Percentiles rank a stretch among this genome's conserved stretches.
Evolutionary conservation across 2,113 vertebrate genomes (phyloP).

Genomic region (Propithecus coquereli): DNA sequence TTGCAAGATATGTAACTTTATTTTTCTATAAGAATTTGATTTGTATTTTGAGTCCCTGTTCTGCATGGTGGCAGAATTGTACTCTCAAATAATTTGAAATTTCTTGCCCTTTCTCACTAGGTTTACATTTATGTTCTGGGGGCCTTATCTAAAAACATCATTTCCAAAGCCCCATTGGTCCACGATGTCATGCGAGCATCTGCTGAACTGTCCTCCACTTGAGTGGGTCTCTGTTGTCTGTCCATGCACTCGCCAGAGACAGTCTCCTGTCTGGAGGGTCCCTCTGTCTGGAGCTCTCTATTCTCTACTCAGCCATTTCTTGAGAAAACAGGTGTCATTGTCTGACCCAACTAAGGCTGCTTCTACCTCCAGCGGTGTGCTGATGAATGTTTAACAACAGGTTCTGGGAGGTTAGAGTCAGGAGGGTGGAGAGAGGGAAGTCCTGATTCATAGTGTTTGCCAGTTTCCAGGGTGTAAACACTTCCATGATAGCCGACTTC

Average conservation of each 20-base stretch:
- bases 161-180: background rate
- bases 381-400: background rate
- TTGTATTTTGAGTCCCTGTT: background rate
- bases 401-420: background rate
- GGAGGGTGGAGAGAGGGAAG: background rate
- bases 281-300: background rate
- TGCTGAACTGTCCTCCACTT: background rate
- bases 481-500: background rate
- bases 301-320: background rate
- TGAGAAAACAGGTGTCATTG: background rate
- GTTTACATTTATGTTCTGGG: background rate
- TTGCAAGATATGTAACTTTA: background rate
- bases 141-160: background rate
- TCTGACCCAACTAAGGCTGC: background rate
- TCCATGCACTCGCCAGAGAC: background rate
- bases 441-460: background rate
- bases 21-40: background rate
- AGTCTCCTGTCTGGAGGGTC: background rate
- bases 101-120: background rate
- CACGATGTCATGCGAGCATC: background rate
- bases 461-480: background rate
- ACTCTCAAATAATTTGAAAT: background rate
- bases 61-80: background rate
- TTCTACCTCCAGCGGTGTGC: too few relatives aligned
- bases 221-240: background rate